A percentile compares a stretch with the other conserved stretches of the same genome.
Conservation (phyloP, 2,888 invertebrate genomes). For the Tubiluchus corallicola region DNA sequence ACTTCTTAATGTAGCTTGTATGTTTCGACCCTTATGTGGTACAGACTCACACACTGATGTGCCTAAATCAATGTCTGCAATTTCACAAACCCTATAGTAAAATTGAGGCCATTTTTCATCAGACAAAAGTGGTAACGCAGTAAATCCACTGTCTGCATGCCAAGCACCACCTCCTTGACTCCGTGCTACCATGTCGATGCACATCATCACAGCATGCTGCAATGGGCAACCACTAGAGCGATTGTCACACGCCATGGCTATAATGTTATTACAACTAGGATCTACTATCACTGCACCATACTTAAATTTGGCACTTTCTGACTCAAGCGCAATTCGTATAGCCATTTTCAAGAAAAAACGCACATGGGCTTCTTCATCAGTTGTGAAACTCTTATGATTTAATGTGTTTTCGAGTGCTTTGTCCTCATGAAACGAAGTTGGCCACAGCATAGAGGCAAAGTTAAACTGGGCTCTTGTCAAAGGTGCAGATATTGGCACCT, state of each 20-base stretch:
- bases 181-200: slow-evolving; percentile 62
- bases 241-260: slow-evolving; percentile 40
- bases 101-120: no score
- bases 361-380: neutral
- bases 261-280: slow-evolving; percentile 45
- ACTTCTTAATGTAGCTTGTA: slow-evolving; percentile 1
- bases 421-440: slow-evolving; percentile 26
- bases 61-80: no score
- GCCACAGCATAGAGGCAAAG: slow-evolving; percentile 21
- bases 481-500: slow-evolving; percentile 19
- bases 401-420: slow-evolving; percentile 20
- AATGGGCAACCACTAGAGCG: slow-evolving; percentile 40
- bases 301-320: no score
- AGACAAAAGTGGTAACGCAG: neutral
- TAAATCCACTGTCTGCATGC: slow-evolving; percentile 11
- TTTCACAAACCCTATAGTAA: no score
- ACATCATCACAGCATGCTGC: slow-evolving; percentile 65
- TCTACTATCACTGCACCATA: slow-evolving; percentile 51
- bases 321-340: neutral
- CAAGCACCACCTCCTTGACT: slow-evolving; percentile 59
- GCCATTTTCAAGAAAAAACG: neutral
- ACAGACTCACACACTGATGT: no score
- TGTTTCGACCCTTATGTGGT: neutral
- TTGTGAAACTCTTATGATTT: neutral
- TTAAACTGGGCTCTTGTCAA: slow-evolving; percentile 23